Evolutionary conservation across 35 echinoderm and acorn worm species (phyloP).

Genomic region (Apostichopus parvimensis): DNA sequence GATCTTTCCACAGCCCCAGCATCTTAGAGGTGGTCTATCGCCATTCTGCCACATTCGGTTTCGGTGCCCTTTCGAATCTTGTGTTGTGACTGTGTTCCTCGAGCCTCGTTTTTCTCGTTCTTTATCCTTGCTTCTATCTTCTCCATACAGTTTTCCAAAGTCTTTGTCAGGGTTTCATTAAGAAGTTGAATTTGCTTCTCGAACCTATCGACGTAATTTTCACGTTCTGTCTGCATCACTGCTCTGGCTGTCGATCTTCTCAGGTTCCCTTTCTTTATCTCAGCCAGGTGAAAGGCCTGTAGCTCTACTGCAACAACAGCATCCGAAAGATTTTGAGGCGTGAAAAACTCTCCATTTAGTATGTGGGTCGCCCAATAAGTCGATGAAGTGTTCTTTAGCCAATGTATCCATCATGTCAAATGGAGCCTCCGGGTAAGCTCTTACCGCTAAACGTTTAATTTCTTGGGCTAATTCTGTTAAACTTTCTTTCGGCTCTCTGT

Average conservation of each 20-base stretch:
- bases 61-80: neutral
- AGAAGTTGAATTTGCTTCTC: neutral
- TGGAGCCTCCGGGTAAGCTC: neutral
- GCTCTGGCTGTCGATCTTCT: neutral
- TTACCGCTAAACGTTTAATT: neutral
- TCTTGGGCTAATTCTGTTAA: constrained; percentile 10
- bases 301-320: constrained; percentile 32
- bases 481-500: constrained; percentile 1
- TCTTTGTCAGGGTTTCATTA: neutral
- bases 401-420: constrained; percentile 2
- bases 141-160: neutral
- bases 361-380: neutral
- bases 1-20: constrained; percentile 7
- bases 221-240: neutral
- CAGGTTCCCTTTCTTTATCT: constrained; percentile 7
- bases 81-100: neutral
- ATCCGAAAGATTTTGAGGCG: constrained; percentile 12
- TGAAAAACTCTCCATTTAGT: constrained; percentile 40
- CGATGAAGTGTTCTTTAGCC: constrained; percentile 38
- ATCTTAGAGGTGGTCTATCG: neutral
- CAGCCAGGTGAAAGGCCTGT: constrained; percentile 56
- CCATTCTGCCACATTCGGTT: neutral
- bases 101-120: too few relatives aligned
- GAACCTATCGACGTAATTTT: neutral
- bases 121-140: neutral